Evolutionary conservation across 1,140 invertebrate species (phyloP).

Genomic region (Polypedilum vanderplanki): DNA sequence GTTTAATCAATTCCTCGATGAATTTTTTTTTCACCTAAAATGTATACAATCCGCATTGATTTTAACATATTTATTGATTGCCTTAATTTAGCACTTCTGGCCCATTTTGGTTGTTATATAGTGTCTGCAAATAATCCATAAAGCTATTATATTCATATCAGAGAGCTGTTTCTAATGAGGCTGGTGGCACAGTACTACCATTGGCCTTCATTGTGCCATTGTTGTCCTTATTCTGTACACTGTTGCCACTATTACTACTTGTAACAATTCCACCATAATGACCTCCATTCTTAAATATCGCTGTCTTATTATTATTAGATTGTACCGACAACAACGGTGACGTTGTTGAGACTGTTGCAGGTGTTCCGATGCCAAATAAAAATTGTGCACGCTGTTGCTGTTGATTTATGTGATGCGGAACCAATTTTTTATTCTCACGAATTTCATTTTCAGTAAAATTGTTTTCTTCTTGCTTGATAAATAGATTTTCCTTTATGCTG

Average conservation of each 20-base stretch:
- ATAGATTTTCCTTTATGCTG: conserved; percentile 30
- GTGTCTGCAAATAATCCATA: conserved; percentile 9
- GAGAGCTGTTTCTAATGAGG: conserved; percentile 12
- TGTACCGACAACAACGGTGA: background rate
- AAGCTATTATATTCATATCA: conserved; percentile 11
- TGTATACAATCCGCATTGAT: too few relatives aligned
- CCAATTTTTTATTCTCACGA: conserved; percentile 29
- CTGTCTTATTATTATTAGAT: conserved; percentile 15
- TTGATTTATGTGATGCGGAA: conserved; percentile 2
- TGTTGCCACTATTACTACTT: background rate
- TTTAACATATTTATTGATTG: too few relatives aligned
- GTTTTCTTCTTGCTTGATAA: conserved; percentile 32
- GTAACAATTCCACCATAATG: conserved; percentile 22
- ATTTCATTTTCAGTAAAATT: conserved; percentile 32
- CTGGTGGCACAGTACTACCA: background rate
- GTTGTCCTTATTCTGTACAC: background rate
- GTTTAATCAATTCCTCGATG: too few relatives aligned
- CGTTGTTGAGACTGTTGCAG: too few relatives aligned
- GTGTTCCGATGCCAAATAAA: background rate
- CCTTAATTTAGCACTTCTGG: conserved; percentile 8
- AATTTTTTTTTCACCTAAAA: too few relatives aligned
- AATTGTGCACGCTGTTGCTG: conserved; percentile 14
- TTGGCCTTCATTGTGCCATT: background rate
- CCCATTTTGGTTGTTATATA: background rate
- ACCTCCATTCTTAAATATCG: conserved; percentile 14